Percentiles rank a stretch among this genome's conserved stretches.
Conservation (phyloP, 2,888 invertebrate species). For the Cantharis lateralis region DNA sequence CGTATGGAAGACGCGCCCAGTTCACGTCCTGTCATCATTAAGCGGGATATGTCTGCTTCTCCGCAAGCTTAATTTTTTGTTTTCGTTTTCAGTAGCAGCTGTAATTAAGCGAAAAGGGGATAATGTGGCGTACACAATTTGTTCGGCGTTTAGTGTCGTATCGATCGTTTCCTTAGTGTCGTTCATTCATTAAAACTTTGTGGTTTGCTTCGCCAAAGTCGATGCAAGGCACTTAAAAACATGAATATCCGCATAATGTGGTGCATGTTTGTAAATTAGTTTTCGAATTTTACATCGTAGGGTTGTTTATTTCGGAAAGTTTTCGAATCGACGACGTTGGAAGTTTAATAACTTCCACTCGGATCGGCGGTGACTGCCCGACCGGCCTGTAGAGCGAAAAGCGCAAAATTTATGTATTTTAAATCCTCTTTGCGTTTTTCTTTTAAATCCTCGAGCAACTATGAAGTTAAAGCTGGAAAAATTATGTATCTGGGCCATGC, state of each 20-base stretch:
- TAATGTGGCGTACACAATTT: neutral
- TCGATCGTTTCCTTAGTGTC: neutral
- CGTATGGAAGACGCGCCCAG: neutral
- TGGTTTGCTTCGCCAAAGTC: neutral
- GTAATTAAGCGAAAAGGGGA: neutral
- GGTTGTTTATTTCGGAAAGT: neutral
- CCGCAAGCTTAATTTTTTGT: neutral
- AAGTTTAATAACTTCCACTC: neutral
- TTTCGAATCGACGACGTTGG: neutral
- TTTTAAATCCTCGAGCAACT: neutral
- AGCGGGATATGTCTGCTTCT: neutral
- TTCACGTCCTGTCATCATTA: neutral
- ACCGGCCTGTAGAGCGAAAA: neutral
- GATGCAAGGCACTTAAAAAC: neutral
- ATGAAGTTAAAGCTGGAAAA: neutral
- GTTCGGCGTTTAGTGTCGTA: neutral
- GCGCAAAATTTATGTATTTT: neutral
- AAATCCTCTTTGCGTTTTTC: neutral
- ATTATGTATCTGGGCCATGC: neutral
- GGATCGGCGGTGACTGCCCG: neutral
- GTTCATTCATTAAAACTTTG: neutral
- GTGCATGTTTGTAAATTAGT: constrained; percentile 4
- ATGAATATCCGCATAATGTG: constrained; percentile 1
- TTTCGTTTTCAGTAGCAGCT: neutral
- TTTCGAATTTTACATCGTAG: neutral